Evolutionary conservation across 2,888 invertebrate genomes (phyloP), one percentile per base, ranked within the genome.

Genomic region (Nomada hirtipes): DNA sequence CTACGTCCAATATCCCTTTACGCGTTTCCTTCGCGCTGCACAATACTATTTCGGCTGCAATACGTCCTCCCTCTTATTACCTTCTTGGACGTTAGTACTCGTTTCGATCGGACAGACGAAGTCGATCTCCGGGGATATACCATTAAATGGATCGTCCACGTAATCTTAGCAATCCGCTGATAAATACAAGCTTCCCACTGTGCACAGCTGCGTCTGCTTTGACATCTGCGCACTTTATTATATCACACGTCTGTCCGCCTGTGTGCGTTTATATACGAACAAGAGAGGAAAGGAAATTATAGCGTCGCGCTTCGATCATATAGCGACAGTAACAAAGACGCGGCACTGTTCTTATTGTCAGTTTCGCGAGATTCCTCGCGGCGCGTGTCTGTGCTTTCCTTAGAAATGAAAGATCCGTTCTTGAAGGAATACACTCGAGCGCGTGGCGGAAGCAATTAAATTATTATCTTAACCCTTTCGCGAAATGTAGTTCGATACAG

Each of bases 141-240:
- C 68, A 52, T 78, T 72, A 61, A 57, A 65, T 44, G 63, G 36
- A 60, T 71, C 53, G 55, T 26, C n/a, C 59, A 11, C 42, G 74
- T 81, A 83, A 77, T 83, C 77, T 77, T 83, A 50, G 72, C 68
- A 64, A 84, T 84, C 77, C 74, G 59, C 57, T 81, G 68, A 81
- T 55, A 75, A 81, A 83, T 74, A 70, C 23, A 60, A 53, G 69
- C 44, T 59, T 65, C 52, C 60, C 57, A 52, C 59, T 44, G 69
- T 36, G 65, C 83, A 64, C 83, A 81, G 71, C 81, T 83, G 84
- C 47, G 80, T 42, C 72, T 69, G 59, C 61, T 57, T 76, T 70
- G 75, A 79, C 70, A 64, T 83, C 71, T 69, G 75, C 55, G 42
- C 70, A 18, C 68, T 83, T 80, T 71, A 83, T 75, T 75, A 20